phyloP scores from a whole-genome alignment of 2,113 vertebrate species.

The Tychaedon coryphoeus region DNA sequence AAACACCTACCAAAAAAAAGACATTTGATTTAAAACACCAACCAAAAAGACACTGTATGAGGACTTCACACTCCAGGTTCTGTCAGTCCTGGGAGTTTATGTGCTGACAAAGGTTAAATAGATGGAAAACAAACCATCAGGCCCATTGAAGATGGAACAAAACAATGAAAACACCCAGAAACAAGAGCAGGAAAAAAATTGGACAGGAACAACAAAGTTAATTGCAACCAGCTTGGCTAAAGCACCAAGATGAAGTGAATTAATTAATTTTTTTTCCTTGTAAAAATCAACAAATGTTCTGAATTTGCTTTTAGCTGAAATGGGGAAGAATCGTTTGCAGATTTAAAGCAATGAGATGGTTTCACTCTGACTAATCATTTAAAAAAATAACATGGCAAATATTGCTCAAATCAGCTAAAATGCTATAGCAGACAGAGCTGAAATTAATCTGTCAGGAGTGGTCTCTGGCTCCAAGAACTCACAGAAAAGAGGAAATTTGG shows the following conservation, averaged over 20 bases:
- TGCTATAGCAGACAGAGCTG: neutral
- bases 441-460: neutral
- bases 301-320: conserved; percentile 8
- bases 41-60: neutral
- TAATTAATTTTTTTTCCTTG: neutral
- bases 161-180: neutral
- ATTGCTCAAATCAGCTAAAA: neutral
- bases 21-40: neutral
- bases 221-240: neutral
- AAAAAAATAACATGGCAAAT: neutral
- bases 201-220: neutral
- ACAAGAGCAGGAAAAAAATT: neutral
- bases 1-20: neutral
- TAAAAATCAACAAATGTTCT: neutral
- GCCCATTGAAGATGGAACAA: neutral
- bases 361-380: neutral
- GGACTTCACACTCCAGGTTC: neutral
- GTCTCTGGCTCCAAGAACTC: neutral
- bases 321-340: neutral
- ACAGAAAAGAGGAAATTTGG: neutral
- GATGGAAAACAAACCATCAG: neutral
- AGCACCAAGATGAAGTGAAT: neutral
- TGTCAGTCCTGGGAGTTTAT: neutral
- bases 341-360: neutral
- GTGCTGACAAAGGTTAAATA: neutral